These are phyloP conservation scores for Glyptemys insculpta DNA, from an alignment of 2,797 vertebrate species.

Conservation along the genomic window DNA sequence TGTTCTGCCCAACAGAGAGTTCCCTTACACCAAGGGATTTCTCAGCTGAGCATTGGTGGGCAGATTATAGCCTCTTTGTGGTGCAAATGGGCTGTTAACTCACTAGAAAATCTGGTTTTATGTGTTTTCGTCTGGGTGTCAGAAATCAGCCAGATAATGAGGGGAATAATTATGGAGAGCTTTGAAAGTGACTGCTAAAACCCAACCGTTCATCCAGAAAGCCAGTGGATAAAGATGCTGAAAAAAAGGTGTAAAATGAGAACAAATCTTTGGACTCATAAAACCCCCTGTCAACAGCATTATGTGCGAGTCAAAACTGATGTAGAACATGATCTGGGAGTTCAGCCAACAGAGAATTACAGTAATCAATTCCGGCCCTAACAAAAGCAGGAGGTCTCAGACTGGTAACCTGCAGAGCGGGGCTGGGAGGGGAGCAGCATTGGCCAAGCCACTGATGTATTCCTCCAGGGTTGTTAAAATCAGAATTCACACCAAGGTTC, in stretches of 20 bases:
- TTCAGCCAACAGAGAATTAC: neutral
- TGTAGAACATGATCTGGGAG: constrained; percentile 12
- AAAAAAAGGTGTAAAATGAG: neutral
- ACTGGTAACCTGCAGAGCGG: neutral
- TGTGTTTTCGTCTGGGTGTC: neutral
- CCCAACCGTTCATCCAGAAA: neutral
- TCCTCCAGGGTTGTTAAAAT: neutral
- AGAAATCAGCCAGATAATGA: neutral
- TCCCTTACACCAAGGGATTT: neutral
- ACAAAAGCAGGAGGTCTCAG: neutral
- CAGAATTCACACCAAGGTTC: neutral
- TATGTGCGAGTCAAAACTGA: neutral
- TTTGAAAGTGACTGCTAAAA: neutral
- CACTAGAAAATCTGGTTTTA: neutral
- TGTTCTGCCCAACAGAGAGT: neutral
- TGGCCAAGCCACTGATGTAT: neutral
- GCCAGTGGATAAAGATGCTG: neutral
- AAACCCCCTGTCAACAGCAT: neutral
- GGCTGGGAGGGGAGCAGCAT: neutral
- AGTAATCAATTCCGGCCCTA: neutral
- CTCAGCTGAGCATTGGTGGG: neutral
- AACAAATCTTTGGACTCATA: neutral
- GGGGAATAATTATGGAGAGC: neutral
- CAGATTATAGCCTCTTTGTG: neutral
- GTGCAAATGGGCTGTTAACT: neutral